These are phyloP conservation scores for Brachypalpus laphriformis DNA, from an alignment of 2,888 invertebrate species.

Conservation along the genomic window DNA sequence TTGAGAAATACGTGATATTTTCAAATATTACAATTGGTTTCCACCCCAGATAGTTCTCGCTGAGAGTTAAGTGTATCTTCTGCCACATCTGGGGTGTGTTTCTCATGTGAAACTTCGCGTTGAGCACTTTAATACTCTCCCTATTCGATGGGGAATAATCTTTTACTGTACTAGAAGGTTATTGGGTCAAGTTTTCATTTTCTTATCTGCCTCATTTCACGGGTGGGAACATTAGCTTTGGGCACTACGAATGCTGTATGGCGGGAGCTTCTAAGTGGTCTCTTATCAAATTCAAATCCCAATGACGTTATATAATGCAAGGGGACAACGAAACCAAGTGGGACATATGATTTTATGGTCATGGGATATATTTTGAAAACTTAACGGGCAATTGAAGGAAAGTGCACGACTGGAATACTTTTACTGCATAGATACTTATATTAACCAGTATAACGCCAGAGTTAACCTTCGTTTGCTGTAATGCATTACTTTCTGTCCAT, in stretches of 20 bases:
- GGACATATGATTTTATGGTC: not conserved
- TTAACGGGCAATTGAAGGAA: no score
- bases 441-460: no score
- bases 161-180: conserved; percentile 28
- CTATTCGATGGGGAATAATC: conserved; percentile 8
- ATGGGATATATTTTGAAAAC: no score
- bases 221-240: conserved; percentile 6
- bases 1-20: conserved; percentile 30
- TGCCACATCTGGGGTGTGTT: conserved; percentile 12
- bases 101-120: conserved; percentile 41
- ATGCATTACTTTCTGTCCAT: no score
- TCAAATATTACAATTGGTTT: conserved; percentile 8
- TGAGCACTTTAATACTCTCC: not conserved
- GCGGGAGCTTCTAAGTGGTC: conserved; percentile 43
- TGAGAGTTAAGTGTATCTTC: conserved; percentile 7
- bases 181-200: conserved; percentile 52
- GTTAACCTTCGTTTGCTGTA: no score
- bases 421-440: no score
- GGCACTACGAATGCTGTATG: not conserved
- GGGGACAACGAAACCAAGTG: not conserved
- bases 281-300: conserved; percentile 25
- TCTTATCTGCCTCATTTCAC: conserved; percentile 43
- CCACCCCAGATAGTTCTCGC: not conserved
- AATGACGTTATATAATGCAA: not conserved
- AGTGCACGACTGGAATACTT: no score